These are phyloP conservation scores for Bactericera cockerelli DNA, from an alignment of 1,140 invertebrate genomes.

Conservation along the genomic window DNA sequence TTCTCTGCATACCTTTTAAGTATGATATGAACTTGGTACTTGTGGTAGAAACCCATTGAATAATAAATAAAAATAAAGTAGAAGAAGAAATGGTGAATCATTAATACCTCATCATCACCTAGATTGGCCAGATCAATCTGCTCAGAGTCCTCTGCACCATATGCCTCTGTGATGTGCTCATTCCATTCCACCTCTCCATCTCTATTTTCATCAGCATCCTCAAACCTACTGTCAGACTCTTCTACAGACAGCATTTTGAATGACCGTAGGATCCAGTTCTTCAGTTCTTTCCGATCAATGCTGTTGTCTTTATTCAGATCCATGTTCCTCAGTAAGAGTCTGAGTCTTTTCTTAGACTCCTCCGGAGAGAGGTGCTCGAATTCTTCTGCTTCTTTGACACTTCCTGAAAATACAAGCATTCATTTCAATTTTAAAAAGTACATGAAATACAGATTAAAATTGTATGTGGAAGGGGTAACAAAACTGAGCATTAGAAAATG, in stretches of 20 bases:
- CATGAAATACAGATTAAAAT: background rate
- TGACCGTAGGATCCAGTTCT: constrained; percentile 83
- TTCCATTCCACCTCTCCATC: constrained; percentile 73
- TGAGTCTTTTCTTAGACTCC: constrained; percentile 69
- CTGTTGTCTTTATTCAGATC: constrained; percentile 62
- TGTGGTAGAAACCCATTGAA: too few species aligned
- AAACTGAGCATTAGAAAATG: background rate
- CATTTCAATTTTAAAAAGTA: background rate
- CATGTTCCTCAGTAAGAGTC: constrained; percentile 71
- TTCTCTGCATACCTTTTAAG: too few species aligned
- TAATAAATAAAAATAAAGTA: too few species aligned
- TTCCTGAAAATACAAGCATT: constrained; percentile 53
- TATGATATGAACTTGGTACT: too few species aligned
- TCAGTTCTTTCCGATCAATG: constrained; percentile 69
- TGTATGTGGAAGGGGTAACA: background rate
- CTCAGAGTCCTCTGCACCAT: constrained; percentile 40
- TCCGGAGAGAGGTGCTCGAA: constrained; percentile 74
- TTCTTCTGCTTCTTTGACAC: constrained; percentile 80
- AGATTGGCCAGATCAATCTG: constrained; percentile 12
- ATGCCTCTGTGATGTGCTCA: constrained; percentile 72
- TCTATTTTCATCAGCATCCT: constrained; percentile 68
- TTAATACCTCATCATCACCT: constrained; percentile 28
- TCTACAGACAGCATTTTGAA: constrained; percentile 80
- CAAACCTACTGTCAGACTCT: constrained; percentile 70
- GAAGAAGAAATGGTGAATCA: too few species aligned